A percentile compares a stretch with the other conserved stretches of the same genome.
Evolutionary conservation across 2,888 invertebrate genomes (phyloP).

Genomic region (Euspilapteryx auroguttella): DNA sequence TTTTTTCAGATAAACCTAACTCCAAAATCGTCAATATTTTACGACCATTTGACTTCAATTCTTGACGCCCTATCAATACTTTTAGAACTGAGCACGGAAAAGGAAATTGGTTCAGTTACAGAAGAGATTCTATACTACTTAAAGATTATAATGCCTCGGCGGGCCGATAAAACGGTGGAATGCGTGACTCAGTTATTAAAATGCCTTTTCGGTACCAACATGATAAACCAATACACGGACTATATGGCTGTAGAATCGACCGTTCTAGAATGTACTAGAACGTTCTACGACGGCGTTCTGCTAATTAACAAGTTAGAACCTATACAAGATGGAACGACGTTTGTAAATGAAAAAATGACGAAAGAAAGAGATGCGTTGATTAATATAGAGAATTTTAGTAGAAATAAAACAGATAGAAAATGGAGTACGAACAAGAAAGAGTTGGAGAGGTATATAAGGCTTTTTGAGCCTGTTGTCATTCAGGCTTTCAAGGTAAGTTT

Average conservation of each 20-base stretch:
- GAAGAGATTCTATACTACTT: slow-evolving; percentile 81
- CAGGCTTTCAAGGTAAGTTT: slow-evolving; percentile 77
- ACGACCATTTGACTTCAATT: slow-evolving; percentile 65
- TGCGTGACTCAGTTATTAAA: slow-evolving; percentile 78
- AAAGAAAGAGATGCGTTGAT: slow-evolving; percentile 34
- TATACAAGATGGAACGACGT: slow-evolving; percentile 14
- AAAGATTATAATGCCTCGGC: slow-evolving; percentile 69
- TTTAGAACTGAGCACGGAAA: slow-evolving; percentile 68
- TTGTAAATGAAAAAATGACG: slow-evolving; percentile 35
- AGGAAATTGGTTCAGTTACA: slow-evolving; percentile 72
- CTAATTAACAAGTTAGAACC: slow-evolving; percentile 18
- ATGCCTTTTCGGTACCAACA: slow-evolving; percentile 77
- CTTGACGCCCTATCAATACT: slow-evolving; percentile 70
- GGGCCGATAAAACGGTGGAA: slow-evolving; percentile 69
- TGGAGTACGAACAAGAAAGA: slow-evolving; percentile 53
- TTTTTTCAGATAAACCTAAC: slow-evolving; percentile 73
- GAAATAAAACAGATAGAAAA: slow-evolving; percentile 43
- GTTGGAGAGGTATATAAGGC: slow-evolving; percentile 77
- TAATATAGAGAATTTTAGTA: slow-evolving; percentile 44
- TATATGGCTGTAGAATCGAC: slow-evolving; percentile 30
- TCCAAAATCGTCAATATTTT: slow-evolving; percentile 73
- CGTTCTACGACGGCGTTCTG: slow-evolving; percentile 34
- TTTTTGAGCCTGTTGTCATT: slow-evolving; percentile 95
- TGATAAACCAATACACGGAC: slow-evolving; percentile 49
- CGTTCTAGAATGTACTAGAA: slow-evolving; percentile 9